Base-by-base conservation (phyloP, 2,888 invertebrate genomes). In the Caradrina kadenii region DNA sequence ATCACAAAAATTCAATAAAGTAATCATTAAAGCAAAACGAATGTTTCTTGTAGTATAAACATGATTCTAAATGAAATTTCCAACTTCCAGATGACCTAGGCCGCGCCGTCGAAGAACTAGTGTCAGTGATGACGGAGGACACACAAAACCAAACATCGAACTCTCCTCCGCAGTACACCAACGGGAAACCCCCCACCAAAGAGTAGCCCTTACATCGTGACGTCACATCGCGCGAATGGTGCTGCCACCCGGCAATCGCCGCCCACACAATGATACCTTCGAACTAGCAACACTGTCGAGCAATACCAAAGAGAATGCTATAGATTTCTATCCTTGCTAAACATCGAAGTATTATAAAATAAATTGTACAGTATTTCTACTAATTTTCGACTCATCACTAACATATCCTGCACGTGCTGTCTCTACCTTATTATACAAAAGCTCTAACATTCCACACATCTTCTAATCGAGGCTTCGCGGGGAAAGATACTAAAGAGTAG, bases 91-190 rank as follows among this genome's bases (percentile, higher is more conserved):
- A 98, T 91, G 98, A 98, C 93, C 96, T 99, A 81, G 98, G 98
- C 69, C 97, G 97, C 92, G 98, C 98, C 71, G 98, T 99, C 83
- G 98, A 98, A 88, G 98, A 98, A 89, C 96, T 99, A 88, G 99
- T 99, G 79, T 98, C 98, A 56, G 98, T 98, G 63, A 98, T 99
- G 97, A 98, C 98, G 89, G 98, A 98, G 89, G 97, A 96, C 39
- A 87, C 89, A 69, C 91, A 86, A 60, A 84, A 76, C 77, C 86
- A 87, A 79, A 75, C 89, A 83, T 81, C 94, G 72, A 85, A 84
- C 74, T 90, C 95, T 55, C 96, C 96, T 63, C 96, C 96, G 58
- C 94, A 95, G 72, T 96, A 96, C 89, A 92, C 93, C 85, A 96
- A 95, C 90, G 95, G 96, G 75, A 95, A 95, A 83, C 92, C 94